phyloP scores from a whole-genome alignment of 2,797 vertebrate species.

The Parambassis ranga region DNA sequence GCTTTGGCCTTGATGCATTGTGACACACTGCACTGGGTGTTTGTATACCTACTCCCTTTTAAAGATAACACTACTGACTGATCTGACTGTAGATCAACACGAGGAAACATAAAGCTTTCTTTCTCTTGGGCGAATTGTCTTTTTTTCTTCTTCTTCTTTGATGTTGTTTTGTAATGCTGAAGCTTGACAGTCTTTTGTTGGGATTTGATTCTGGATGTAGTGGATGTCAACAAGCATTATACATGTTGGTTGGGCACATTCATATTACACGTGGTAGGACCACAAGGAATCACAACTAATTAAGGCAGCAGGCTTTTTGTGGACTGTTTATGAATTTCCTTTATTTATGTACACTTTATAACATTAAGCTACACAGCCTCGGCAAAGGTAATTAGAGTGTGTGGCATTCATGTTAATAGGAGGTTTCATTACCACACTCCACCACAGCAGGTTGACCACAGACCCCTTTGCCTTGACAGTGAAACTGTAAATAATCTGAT shows the following conservation, averaged over 20 bases:
- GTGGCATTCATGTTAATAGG: neutral
- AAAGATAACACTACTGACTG: conserved; percentile 34
- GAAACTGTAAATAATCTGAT: neutral
- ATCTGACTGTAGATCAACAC: conserved; percentile 40
- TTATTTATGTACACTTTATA: conserved; percentile 73
- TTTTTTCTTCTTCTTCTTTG: conserved; percentile 30
- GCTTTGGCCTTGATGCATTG: conserved; percentile 46
- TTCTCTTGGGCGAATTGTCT: conserved; percentile 20
- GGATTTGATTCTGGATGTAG: conserved; percentile 25
- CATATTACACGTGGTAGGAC: conserved; percentile 75
- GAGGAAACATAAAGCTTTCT: conserved; percentile 5
- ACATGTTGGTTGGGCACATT: conserved; percentile 78
- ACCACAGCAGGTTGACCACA: conserved; percentile 26
- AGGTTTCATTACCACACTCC: conserved; percentile 7
- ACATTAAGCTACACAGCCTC: conserved; percentile 61
- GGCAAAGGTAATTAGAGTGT: conserved; percentile 15
- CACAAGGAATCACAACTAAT: conserved; percentile 74
- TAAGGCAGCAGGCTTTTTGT: conserved; percentile 74
- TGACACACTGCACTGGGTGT: conserved; percentile 37
- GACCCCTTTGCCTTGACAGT: neutral
- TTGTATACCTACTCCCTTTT: conserved; percentile 30
- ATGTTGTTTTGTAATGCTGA: conserved; percentile 28
- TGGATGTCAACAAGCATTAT: conserved; percentile 67
- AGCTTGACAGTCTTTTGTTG: conserved; percentile 13
- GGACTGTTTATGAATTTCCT: conserved; percentile 74